Evolutionary conservation across 2,113 vertebrate genomes (phyloP).

Genomic region (Meles meles): DNA sequence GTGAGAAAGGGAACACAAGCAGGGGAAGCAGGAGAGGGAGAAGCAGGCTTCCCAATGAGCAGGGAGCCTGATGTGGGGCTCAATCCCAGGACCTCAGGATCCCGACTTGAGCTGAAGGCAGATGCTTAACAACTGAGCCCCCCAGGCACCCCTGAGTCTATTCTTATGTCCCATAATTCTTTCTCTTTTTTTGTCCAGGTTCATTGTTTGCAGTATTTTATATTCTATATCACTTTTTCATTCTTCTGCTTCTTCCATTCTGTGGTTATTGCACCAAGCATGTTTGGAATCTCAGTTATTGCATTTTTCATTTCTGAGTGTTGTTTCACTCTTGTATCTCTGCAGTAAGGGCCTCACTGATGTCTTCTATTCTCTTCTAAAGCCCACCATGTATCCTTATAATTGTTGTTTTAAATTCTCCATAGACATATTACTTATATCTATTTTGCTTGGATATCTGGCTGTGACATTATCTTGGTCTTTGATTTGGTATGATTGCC

Average conservation of each 20-base stretch:
- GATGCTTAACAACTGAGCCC: too few species aligned
- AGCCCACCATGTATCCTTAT: not conserved
- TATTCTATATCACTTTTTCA: not conserved
- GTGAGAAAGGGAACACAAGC: too few species aligned
- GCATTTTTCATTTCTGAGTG: not conserved
- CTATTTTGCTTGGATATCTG: not conserved
- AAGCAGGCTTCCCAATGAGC: too few species aligned
- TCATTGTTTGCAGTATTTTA: not conserved
- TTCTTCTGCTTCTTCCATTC: not conserved
- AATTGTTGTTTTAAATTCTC: not conserved
- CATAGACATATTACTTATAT: not conserved
- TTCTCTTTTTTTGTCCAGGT: not conserved
- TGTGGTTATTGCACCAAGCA: not conserved
- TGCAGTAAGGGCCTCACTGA: not conserved
- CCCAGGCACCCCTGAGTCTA: not conserved
- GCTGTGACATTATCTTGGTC: not conserved
- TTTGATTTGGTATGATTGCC: not conserved
- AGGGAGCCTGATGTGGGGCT: too few species aligned
- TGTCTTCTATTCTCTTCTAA: not conserved
- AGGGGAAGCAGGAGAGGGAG: too few species aligned
- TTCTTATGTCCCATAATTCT: not conserved
- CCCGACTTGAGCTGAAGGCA: too few species aligned
- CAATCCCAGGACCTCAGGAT: too few species aligned
- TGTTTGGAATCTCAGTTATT: not conserved
- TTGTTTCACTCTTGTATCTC: not conserved